A percentile compares a stretch with the other conserved stretches of the same genome.
phyloP scores from a whole-genome alignment of 2,888 invertebrate genomes.

The Synanthedon formicaeformis region DNA sequence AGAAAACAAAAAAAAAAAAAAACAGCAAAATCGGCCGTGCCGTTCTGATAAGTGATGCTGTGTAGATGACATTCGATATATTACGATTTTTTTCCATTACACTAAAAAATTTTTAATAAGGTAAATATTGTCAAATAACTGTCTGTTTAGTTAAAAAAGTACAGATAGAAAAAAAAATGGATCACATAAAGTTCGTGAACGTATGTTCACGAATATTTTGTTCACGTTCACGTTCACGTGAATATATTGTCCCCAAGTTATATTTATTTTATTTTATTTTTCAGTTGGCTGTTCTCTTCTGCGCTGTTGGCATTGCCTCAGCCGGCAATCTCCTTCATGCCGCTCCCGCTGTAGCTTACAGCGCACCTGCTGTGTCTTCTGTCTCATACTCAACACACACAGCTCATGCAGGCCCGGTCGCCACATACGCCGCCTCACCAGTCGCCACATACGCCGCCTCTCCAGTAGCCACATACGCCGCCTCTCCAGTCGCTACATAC shows the following conservation, averaged over 20 bases:
- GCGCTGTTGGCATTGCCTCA: constrained; percentile 71
- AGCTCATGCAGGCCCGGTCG: constrained; percentile 11
- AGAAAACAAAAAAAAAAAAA: too few species aligned
- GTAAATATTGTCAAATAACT: neutral
- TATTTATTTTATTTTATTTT: constrained; percentile 2
- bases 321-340: constrained; percentile 68
- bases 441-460: constrained; percentile 29
- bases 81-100: too few species aligned
- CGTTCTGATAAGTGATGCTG: too few species aligned
- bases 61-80: too few species aligned
- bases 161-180: too few species aligned
- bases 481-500: constrained; percentile 7
- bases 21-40: too few species aligned
- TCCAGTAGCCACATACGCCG: constrained; percentile 3
- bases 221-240: too few species aligned
- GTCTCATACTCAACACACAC: constrained; percentile 19
- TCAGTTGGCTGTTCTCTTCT: constrained; percentile 67
- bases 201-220: too few species aligned
- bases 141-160: neutral
- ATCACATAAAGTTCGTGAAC: too few species aligned
- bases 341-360: constrained; percentile 44
- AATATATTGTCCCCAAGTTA: neutral
- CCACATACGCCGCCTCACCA: constrained; percentile 1
- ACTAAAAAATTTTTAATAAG: too few species aligned
- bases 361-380: constrained; percentile 18